Conservation (phyloP, 2,888 invertebrate genomes). For the Drosophila fulvimacula region DNA sequence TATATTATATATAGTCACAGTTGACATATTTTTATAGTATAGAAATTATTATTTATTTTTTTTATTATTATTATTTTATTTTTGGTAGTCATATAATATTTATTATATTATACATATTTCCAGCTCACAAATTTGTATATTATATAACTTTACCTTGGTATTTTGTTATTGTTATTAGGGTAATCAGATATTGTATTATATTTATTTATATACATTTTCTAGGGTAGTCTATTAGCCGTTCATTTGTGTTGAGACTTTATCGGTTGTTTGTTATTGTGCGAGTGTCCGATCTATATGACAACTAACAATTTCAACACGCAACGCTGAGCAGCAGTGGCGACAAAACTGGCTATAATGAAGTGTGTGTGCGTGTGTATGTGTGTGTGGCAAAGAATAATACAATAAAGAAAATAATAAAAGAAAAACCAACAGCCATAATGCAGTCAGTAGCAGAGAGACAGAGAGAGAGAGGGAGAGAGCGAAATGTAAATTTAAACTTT, state of each 20-base stretch:
- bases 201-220: background rate
- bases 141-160: too few relatives aligned
- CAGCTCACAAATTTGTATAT: too few relatives aligned
- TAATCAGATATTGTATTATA: too few relatives aligned
- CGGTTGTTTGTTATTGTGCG: constrained; percentile 21
- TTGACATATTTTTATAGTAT: too few relatives aligned
- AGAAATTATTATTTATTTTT: too few relatives aligned
- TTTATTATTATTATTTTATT: too few relatives aligned
- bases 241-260: background rate
- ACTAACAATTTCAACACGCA: constrained; percentile 63
- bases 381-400: constrained; percentile 48
- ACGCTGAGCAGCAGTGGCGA: constrained; percentile 63
- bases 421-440: constrained; percentile 45
- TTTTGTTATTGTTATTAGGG: too few relatives aligned
- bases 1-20: too few relatives aligned
- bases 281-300: constrained; percentile 49
- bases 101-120: too few relatives aligned
- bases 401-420: constrained; percentile 37
- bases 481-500: constrained; percentile 75
- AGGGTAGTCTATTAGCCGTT: constrained; percentile 16
- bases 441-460: constrained; percentile 30
- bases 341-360: constrained; percentile 69
- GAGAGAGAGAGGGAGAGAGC: background rate
- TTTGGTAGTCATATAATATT: too few relatives aligned
- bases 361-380: constrained; percentile 15